Conservation (phyloP, 2,888 invertebrate genomes). For the Nemurella pictetii region DNA sequence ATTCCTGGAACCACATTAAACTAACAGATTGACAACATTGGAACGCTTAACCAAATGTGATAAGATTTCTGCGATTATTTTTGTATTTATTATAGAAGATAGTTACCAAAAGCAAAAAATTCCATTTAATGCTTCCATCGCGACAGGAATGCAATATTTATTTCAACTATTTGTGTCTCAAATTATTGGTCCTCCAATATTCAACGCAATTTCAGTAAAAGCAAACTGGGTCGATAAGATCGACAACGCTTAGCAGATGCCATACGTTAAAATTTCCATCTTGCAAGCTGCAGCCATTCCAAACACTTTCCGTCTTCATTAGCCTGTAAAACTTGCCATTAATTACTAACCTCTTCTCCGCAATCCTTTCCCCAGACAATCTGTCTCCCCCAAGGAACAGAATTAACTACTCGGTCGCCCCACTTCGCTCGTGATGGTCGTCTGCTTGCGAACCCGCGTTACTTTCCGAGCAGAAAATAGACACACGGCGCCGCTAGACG, state of each 20-base stretch:
- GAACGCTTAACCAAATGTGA: no score
- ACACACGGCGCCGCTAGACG: not conserved
- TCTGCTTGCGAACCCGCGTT: not conserved
- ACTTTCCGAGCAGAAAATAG: not conserved
- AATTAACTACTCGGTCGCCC: conserved; percentile 24
- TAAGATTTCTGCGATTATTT: no score
- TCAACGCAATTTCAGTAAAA: no score
- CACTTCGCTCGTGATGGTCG: conserved; percentile 2
- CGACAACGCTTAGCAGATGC: not conserved
- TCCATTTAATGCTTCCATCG: not conserved
- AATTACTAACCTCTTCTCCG: conserved; percentile 21
- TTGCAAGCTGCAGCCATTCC: not conserved
- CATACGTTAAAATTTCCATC: not conserved
- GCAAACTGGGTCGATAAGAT: not conserved
- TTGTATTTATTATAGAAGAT: no score
- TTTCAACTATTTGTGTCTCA: not conserved
- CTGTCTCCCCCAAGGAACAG: conserved; percentile 3
- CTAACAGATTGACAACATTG: no score
- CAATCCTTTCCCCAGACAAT: conserved; percentile 19
- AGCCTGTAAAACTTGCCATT: conserved; percentile 15
- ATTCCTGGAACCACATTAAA: no score
- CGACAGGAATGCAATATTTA: not conserved
- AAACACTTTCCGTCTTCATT: not conserved
- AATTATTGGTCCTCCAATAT: no score
- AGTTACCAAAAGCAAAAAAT: no score